These are phyloP conservation scores for Pangasius sanitwongsei DNA, from an alignment of 2,797 vertebrate species.

Conservation along the genomic window DNA sequence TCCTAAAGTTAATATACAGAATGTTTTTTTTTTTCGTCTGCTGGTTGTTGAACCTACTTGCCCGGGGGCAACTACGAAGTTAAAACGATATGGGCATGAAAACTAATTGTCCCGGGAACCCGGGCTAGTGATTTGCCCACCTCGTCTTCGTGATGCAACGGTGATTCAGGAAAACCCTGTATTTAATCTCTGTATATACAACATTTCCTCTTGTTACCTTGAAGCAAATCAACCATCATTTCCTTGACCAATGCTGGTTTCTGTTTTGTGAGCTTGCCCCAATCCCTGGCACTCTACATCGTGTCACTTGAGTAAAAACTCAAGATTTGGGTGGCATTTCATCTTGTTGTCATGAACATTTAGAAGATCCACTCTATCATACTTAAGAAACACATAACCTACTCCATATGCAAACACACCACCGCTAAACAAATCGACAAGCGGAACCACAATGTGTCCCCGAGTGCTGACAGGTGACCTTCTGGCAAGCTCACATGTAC, in stretches of 20 bases:
- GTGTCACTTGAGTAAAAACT: neutral
- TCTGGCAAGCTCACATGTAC: slow-evolving; percentile 36
- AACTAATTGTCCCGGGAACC: neutral
- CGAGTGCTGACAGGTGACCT: slow-evolving; percentile 56
- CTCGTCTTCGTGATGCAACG: too few relatives aligned
- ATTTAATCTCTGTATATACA: neutral
- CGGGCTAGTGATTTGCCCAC: neutral
- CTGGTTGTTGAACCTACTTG: neutral
- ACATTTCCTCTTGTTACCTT: neutral
- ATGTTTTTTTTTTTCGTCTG: neutral
- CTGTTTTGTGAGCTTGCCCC: neutral
- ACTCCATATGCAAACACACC: neutral
- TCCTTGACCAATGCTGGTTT: neutral
- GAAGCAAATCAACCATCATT: neutral
- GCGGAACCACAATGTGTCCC: neutral
- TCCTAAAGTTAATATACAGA: neutral
- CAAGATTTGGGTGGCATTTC: neutral
- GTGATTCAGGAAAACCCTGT: neutral
- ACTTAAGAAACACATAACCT: neutral
- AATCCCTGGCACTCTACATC: neutral
- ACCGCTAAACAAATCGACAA: neutral
- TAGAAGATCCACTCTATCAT: neutral
- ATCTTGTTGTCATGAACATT: neutral
- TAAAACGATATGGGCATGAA: neutral
- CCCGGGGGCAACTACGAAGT: neutral